Evolutionary conservation across 2,888 invertebrate species (phyloP), one percentile per base, ranked within the genome.

Genomic region (Eupithecia inturbata): DNA sequence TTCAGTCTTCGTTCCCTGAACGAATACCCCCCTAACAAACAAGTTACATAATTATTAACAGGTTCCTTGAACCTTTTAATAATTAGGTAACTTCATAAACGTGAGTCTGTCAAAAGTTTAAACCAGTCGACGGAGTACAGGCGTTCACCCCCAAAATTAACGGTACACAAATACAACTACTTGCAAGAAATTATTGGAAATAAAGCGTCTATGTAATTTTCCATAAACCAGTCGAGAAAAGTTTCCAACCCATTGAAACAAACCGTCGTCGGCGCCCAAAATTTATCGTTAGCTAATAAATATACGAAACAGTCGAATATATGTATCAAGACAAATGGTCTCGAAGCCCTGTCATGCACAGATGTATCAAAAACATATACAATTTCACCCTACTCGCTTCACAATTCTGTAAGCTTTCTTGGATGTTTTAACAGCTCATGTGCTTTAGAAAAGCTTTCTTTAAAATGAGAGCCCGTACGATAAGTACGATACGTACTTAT

Each of bases 311-410:
- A 71, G 63, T 28, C 63, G 31, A 12, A 14, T 66, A 74, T 71
- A n/a, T n/a, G n/a, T n/a, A 64, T 66, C 66, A 62, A 69, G 74
- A 69, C 31, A 69, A 75, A 75, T 70, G 53, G 67, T 39, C 41
- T 45, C 41, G 45, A 60, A 67, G 33, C 53, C 72, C 73, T 60
- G 75, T 71, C 77, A 72, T 64, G 19, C 36, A 39, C 73, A 76
- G 70, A n/a, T 69, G 71, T 70, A 77, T 77, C 76, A 66, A 74
- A 74, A 62, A 45, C 19, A 45, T n/a, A 45, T 45, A 45, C 45
- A n/a, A 72, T 57, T 53, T 14, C 57, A 57, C 57, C 57, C 22
- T 14, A 57, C 57, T 57, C 26, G 57, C 22, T 12, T 22, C 14
- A 26, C 57, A 57, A 57, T 57, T 57, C 26, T 57, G 57, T 26